These are phyloP conservation scores for Globodera ellingtonae DNA, from an alignment of 1,140 invertebrate species.

Conservation along the genomic window DNA sequence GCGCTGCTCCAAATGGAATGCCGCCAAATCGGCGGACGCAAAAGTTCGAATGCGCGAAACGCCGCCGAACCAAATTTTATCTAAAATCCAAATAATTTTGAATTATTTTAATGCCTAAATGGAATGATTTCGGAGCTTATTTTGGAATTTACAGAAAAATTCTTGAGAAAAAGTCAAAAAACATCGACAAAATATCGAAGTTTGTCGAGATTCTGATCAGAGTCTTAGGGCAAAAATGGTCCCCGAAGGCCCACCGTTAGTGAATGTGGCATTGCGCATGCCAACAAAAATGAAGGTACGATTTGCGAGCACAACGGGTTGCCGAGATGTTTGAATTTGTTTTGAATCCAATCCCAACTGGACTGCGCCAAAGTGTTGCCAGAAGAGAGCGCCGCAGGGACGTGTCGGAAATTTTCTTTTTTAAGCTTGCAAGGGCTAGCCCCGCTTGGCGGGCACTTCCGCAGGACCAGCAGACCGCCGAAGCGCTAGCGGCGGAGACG, in stretches of 20 bases:
- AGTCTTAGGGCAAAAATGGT: neutral
- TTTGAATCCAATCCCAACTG: conserved; percentile 8
- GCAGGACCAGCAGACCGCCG: too few species aligned
- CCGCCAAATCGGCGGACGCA: neutral
- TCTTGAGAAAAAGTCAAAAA: neutral
- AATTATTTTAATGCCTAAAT: neutral
- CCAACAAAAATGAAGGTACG: neutral
- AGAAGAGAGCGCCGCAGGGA: neutral
- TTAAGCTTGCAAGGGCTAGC: too few species aligned
- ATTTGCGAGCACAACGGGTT: neutral
- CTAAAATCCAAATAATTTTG: neutral
- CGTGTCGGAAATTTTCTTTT: neutral
- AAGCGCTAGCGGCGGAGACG: too few species aligned
- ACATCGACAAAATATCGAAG: conserved; percentile 6
- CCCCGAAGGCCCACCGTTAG: neutral
- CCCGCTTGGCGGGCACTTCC: too few species aligned
- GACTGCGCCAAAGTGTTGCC: neutral
- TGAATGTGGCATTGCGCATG: neutral
- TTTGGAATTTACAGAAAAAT: neutral
- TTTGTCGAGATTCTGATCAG: neutral
- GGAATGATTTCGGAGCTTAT: neutral
- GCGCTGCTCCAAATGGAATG: too few species aligned
- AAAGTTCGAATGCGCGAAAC: conserved; percentile 5
- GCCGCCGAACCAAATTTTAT: conserved; percentile 21
- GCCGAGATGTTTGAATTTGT: conserved; percentile 16